These are phyloP conservation scores for Propithecus coquereli DNA, from an alignment of 2,113 vertebrate species.

Conservation along the genomic window DNA sequence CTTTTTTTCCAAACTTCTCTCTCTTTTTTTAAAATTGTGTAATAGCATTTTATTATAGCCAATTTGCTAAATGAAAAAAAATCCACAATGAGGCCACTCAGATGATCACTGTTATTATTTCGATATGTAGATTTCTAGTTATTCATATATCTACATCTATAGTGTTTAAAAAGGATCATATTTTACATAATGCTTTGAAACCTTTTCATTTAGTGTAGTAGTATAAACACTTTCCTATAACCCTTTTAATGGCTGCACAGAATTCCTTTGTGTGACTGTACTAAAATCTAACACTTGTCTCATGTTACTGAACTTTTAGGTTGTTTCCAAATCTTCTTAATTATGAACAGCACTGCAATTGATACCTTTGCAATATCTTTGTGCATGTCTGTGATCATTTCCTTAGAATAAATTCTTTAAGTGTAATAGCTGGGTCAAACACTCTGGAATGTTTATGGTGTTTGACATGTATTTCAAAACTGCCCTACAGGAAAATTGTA, in stretches of 20 bases:
- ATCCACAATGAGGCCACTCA: not conserved
- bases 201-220: not conserved
- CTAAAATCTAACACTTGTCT: not conserved
- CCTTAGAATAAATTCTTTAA: not conserved
- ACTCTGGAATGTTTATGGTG: not conserved
- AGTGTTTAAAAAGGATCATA: not conserved
- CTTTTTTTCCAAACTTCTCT: not conserved
- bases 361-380: not conserved
- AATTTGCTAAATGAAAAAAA: slow-evolving; percentile 5
- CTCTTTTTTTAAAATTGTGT: not conserved
- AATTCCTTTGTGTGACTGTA: not conserved
- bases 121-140: not conserved
- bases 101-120: not conserved
- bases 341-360: not conserved
- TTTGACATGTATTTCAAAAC: not conserved
- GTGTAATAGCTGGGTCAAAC: not conserved
- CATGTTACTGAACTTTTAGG: not conserved
- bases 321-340: not conserved
- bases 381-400: not conserved
- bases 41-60: not conserved
- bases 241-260: not conserved
- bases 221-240: not conserved
- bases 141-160: not conserved
- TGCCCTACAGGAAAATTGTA: not conserved
- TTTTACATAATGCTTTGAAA: not conserved